Evolutionary conservation across 2,888 invertebrate species (phyloP).

Genomic region (Atrina japonica): DNA sequence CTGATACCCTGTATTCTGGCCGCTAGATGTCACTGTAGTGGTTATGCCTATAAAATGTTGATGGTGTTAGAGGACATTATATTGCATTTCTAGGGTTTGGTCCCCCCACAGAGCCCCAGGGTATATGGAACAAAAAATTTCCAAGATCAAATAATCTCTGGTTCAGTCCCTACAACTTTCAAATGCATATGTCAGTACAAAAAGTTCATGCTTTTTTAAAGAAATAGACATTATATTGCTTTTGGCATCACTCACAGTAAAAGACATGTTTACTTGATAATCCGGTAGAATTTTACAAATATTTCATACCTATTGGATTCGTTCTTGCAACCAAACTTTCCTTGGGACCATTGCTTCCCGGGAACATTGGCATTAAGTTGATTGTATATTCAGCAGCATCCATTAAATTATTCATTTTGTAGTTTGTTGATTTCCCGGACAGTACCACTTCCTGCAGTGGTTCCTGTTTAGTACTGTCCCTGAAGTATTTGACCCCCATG

Average conservation of each 20-base stretch:
- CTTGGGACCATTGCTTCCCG: slow-evolving; percentile 24
- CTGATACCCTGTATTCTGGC: no score
- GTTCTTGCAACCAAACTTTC: slow-evolving; percentile 18
- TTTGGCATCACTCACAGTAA: neutral
- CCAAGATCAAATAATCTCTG: neutral
- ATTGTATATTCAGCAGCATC: slow-evolving; percentile 33
- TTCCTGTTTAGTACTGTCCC: slow-evolving; percentile 28
- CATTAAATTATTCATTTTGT: slow-evolving; percentile 31
- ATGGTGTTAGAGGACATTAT: no score
- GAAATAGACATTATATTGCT: neutral
- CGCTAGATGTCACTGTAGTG: no score
- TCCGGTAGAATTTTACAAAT: neutral
- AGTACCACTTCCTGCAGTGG: slow-evolving; percentile 24
- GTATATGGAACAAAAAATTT: neutral
- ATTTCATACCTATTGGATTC: slow-evolving; percentile 19
- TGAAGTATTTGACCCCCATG: slow-evolving; percentile 29
- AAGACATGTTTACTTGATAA: no score
- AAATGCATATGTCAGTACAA: no score
- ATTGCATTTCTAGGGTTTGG: no score
- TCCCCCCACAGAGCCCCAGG: no score
- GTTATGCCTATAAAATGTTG: no score
- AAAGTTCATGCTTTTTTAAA: no score
- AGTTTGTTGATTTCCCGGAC: slow-evolving; percentile 14
- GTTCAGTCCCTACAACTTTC: no score
- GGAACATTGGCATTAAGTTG: slow-evolving; percentile 24